Evolutionary conservation across 2,113 vertebrate genomes (phyloP).

Genomic region (Dipodomys spectabilis): DNA sequence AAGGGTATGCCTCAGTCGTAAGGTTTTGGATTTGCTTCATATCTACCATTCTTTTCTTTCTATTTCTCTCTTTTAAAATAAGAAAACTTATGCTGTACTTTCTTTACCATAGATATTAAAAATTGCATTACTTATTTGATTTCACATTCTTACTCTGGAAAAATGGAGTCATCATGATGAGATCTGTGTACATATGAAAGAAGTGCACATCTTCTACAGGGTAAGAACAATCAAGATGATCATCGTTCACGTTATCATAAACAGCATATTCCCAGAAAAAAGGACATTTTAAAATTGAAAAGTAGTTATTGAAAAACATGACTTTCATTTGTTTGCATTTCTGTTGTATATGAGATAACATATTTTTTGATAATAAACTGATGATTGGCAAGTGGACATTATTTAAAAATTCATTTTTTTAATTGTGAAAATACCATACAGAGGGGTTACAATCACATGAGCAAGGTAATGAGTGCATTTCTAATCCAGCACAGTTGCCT

Average conservation of each 20-base stretch:
- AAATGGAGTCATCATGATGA: neutral
- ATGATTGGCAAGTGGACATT: neutral
- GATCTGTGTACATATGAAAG: too few relatives aligned
- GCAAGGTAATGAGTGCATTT: too few relatives aligned
- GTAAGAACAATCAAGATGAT: neutral
- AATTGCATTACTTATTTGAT: neutral
- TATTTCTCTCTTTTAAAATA: neutral
- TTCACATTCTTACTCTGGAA: neutral
- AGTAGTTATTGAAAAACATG: neutral
- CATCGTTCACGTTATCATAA: neutral
- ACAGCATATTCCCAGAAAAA: neutral
- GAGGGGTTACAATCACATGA: too few relatives aligned
- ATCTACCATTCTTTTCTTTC: neutral
- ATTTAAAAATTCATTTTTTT: neutral
- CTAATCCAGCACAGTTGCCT: too few relatives aligned
- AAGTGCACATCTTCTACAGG: neutral
- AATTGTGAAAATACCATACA: too few relatives aligned
- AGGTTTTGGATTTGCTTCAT: neutral
- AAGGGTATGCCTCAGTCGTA: neutral
- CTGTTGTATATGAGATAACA: neutral
- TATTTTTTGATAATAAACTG: neutral
- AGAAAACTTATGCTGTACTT: neutral
- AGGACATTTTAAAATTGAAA: neutral
- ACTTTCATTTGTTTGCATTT: neutral
- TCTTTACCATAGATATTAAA: neutral